Evolutionary conservation across 2,888 invertebrate genomes (phyloP).

Genomic region (Patella pellucida): DNA sequence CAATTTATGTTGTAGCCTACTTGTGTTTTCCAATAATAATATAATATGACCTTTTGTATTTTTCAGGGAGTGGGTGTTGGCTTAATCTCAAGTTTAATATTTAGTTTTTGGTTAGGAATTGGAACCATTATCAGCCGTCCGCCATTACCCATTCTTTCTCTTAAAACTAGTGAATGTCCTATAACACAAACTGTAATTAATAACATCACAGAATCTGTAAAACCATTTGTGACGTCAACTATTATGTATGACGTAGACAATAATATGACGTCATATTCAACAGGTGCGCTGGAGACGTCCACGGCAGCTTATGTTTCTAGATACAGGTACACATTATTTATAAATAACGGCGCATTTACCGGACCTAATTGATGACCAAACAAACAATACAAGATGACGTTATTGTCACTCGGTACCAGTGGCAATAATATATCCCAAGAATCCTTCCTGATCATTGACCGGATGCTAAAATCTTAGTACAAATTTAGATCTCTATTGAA

Average conservation of each 20-base stretch:
- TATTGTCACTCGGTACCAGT: too few relatives aligned
- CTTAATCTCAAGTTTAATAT: constrained; percentile 38
- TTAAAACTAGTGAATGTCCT: constrained; percentile 20
- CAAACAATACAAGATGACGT: too few relatives aligned
- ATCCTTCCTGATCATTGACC: too few relatives aligned
- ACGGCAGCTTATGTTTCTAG: too few relatives aligned
- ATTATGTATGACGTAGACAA: background rate
- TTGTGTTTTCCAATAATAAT: background rate
- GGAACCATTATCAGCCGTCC: constrained; percentile 44
- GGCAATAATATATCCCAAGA: too few relatives aligned
- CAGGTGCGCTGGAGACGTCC: background rate
- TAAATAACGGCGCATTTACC: too few relatives aligned
- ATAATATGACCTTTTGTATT: background rate
- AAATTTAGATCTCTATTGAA: too few relatives aligned
- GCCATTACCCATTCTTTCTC: constrained; percentile 23
- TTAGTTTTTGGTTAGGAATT: constrained; percentile 51
- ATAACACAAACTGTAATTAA: constrained; percentile 6
- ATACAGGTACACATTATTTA: too few relatives aligned
- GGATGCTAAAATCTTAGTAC: too few relatives aligned
- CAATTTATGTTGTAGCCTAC: background rate
- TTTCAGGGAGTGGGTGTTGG: constrained; percentile 51
- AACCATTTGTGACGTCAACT: background rate
- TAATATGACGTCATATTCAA: background rate
- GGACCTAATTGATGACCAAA: too few relatives aligned
- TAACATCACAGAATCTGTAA: background rate